Base-by-base conservation (phyloP, 2,888 invertebrate genomes). In the Tinea pellionella region DNA sequence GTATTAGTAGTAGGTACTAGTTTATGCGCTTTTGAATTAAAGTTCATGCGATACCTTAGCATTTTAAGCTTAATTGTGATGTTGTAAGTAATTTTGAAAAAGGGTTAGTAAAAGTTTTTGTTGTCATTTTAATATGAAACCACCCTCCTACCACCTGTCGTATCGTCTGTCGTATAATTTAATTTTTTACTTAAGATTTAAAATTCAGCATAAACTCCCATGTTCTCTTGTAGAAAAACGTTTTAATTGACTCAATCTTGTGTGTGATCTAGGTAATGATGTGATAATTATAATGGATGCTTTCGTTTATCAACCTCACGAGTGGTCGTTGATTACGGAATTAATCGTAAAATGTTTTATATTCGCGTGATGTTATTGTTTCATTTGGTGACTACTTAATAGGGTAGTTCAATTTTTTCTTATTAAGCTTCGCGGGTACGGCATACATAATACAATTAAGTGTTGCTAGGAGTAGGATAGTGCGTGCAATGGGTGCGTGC, bases 401-500 rank as follows among this genome's bases (percentile, higher is more conserved):
- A 32, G 32, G 57, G 57, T 4, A 19, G 32, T 55, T 55, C 59
- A 59, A 59, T 19, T 42, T 59, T 59, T 59, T 59, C 59, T 59
- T 59, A 59, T 59, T 59, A 59, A 47, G 42, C 43, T 59, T 59
- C 43, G 59, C 59, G 43, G 59, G 59, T 43, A 73, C 73, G 73
- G 73, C 76, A 73, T 73, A 78, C 74, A 76, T 75, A 83, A 80
- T n/a, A n/a, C 82, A 83, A 85, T 83, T 81, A 85, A 82, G 78
- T 78, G 82, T 80, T 78, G 82, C 74, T 32, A 75, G 72, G 15
- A 18, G 43, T 75, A 77, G 85, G 84, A 85, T 79, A 85, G 86
- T 86, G 87, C 86, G 86, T 85, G 86, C 83, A 79, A 72, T 78
- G 79, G 79, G 84, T 85, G 82, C 85, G 85, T 85, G 87, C 83